Percentiles rank a stretch among this genome's conserved stretches.
These are phyloP conservation scores for Tetramorium alpestre DNA, from an alignment of 1,140 invertebrate species.

Conservation along the genomic window DNA sequence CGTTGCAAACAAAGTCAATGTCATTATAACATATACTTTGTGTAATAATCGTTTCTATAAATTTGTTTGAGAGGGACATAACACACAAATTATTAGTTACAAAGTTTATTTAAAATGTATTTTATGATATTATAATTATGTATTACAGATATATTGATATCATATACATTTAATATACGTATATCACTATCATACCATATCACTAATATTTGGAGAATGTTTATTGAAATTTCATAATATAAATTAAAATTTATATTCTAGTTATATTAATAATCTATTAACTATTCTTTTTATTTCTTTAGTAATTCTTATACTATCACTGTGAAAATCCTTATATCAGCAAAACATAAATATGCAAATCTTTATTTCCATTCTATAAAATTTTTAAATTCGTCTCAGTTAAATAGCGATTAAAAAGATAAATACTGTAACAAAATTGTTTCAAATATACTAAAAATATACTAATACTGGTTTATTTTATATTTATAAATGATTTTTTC, in stretches of 20 bases:
- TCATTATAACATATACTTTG: neutral
- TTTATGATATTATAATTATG: conserved; percentile 66
- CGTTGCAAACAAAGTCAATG: neutral
- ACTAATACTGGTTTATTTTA: too few species aligned
- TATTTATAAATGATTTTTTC: neutral
- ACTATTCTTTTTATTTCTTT: too few species aligned
- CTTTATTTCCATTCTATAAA: neutral
- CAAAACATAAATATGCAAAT: neutral
- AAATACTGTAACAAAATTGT: neutral
- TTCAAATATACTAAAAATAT: too few species aligned
- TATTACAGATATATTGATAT: neutral
- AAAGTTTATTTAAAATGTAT: conserved; percentile 62
- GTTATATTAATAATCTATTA: too few species aligned
- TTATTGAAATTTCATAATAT: too few species aligned
- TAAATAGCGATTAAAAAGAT: neutral
- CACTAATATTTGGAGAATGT: too few species aligned
- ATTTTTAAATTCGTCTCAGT: neutral
- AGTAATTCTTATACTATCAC: too few species aligned
- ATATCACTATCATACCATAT: too few species aligned
- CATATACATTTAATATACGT: too few species aligned
- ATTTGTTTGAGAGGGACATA: neutral
- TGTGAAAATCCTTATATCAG: neutral
- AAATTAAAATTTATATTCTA: too few species aligned
- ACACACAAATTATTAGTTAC: conserved; percentile 50
- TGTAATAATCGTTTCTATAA: neutral